Evolutionary conservation across 2,113 vertebrate species (phyloP).

Genomic region (Protobothrops flavoviridis): DNA sequence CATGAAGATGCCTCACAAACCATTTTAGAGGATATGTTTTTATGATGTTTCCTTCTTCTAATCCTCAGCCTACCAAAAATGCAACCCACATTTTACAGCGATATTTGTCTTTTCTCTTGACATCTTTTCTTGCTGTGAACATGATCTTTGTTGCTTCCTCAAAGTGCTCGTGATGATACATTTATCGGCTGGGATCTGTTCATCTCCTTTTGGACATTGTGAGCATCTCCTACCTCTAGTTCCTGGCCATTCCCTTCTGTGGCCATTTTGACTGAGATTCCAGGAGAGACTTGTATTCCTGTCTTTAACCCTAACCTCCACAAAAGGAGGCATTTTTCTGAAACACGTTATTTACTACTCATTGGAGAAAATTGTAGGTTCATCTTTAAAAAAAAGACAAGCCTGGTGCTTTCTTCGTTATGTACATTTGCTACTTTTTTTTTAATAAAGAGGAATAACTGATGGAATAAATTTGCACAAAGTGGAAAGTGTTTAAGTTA

Average conservation of each 20-base stretch:
- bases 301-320: not conserved
- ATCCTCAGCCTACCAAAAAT: not conserved
- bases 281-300: not conserved
- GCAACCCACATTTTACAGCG: not conserved
- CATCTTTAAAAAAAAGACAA: not conserved
- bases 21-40: not conserved
- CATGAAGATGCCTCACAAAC: not conserved
- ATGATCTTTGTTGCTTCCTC: not conserved
- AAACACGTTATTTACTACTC: not conserved
- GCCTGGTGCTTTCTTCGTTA: not conserved
- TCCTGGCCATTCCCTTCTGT: not conserved
- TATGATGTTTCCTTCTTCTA: not conserved
- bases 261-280: not conserved
- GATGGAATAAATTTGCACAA: not conserved
- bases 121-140: not conserved
- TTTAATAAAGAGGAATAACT: not conserved
- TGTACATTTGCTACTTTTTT: not conserved
- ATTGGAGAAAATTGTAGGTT: not conserved
- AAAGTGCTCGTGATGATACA: not conserved
- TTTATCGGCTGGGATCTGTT: not conserved
- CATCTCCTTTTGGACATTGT: not conserved
- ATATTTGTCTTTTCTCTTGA: not conserved
- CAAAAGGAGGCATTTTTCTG: not conserved
- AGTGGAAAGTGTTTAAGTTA: not conserved
- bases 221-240: not conserved